Evolutionary conservation across 2,113 vertebrate species (phyloP).

Genomic region (Elanus axillaris): DNA sequence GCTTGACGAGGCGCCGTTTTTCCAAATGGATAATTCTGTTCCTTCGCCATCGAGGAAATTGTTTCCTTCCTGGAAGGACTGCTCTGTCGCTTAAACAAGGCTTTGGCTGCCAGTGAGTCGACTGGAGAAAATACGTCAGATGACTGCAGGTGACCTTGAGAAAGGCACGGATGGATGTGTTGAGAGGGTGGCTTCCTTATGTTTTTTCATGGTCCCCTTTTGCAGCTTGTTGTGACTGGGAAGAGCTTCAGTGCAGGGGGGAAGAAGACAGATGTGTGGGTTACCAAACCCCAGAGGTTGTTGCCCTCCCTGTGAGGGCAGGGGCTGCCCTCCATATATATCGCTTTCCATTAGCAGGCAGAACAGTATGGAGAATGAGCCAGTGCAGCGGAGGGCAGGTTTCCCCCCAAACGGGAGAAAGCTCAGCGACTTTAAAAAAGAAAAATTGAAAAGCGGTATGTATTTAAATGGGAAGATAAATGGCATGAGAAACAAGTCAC

Average conservation of each 20-base stretch:
- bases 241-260: background rate
- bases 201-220: background rate
- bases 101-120: background rate
- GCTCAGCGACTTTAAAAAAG: background rate
- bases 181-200: background rate
- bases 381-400: fast-evolving
- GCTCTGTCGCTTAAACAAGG: background rate
- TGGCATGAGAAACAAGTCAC: background rate
- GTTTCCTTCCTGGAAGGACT: constrained; percentile 28
- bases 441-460: background rate
- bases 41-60: background rate
- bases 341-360: background rate
- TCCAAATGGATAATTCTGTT: constrained; percentile 40
- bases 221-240: background rate
- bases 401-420: background rate
- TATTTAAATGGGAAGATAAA: background rate
- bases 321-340: background rate
- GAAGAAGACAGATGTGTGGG: too few relatives aligned
- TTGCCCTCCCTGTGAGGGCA: background rate
- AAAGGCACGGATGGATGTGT: background rate
- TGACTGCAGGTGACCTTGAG: constrained; percentile 5
- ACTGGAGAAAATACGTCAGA: background rate
- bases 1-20: constrained; percentile 27
- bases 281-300: background rate
- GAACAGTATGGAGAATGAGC: fast-evolving